These are phyloP conservation scores for Engystomops pustulosus DNA, from an alignment of 2,113 vertebrate species.

Conservation along the genomic window DNA sequence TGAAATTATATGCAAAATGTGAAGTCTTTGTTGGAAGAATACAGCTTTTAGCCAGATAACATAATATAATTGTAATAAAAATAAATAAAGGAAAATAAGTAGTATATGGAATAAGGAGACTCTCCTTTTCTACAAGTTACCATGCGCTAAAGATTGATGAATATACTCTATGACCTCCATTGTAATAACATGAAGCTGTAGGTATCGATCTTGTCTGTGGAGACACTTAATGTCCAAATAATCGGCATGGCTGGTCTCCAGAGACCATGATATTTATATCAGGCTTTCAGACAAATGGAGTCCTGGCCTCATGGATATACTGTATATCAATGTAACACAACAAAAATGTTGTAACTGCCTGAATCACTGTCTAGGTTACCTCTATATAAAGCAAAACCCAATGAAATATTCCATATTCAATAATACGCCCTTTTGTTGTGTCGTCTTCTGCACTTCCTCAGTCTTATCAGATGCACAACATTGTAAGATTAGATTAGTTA, in stretches of 20 bases:
- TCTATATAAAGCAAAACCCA: no score
- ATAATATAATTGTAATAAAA: no score
- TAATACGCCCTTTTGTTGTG: no score
- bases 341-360: neutral
- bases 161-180: neutral
- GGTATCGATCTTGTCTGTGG: slow-evolving; percentile 15
- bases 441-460: no score
- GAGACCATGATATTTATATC: neutral
- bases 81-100: neutral
- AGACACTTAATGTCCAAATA: neutral
- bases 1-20: no score
- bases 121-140: neutral
- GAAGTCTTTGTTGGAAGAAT: no score
- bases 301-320: neutral
- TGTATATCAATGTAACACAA: neutral
- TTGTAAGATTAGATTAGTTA: no score
- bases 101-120: neutral
- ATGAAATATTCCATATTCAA: no score
- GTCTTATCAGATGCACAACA: no score
- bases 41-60: no score
- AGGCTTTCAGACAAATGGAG: slow-evolving; percentile 6
- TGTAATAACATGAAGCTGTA: slow-evolving; percentile 3
- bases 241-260: neutral
- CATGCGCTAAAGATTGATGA: neutral
- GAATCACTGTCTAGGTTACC: no score